A percentile compares a stretch with the other conserved stretches of the same genome.
Conservation (phyloP, 64 coral and sea anemone genomes). For the Dendrophyllia cribrosa region DNA sequence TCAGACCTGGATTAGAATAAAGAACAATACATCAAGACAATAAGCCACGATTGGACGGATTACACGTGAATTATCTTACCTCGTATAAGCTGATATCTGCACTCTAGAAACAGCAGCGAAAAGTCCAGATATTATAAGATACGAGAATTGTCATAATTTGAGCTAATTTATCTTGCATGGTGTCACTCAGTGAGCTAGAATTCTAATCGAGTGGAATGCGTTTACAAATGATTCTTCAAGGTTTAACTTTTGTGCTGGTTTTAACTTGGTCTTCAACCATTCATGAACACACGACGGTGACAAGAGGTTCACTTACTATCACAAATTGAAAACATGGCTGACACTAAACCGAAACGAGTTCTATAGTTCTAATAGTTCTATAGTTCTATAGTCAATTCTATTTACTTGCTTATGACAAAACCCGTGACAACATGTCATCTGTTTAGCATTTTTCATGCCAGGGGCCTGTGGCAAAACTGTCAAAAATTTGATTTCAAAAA, state of each 20-base stretch:
- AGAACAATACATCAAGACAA: background rate
- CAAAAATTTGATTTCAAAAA: background rate
- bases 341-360: background rate
- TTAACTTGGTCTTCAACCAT: background rate
- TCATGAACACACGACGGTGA: background rate
- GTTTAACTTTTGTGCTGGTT: too few relatives aligned
- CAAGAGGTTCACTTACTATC: background rate
- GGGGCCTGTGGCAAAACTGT: background rate
- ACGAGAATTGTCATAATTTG: background rate
- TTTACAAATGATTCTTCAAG: background rate
- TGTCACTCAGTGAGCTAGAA: background rate
- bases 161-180: too few relatives aligned
- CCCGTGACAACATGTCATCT: background rate
- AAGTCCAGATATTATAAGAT: background rate
- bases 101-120: background rate
- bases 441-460: background rate
- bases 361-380: background rate
- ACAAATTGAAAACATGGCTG: background rate
- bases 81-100: background rate
- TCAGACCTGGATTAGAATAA: constrained; percentile 7
- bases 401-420: constrained; percentile 26
- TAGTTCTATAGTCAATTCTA: background rate
- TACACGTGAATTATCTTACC: constrained; percentile 20
- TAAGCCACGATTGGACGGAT: background rate
- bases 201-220: background rate